These are phyloP conservation scores for Bombus picipes DNA, from an alignment of 1,140 invertebrate species.

Conservation along the genomic window DNA sequence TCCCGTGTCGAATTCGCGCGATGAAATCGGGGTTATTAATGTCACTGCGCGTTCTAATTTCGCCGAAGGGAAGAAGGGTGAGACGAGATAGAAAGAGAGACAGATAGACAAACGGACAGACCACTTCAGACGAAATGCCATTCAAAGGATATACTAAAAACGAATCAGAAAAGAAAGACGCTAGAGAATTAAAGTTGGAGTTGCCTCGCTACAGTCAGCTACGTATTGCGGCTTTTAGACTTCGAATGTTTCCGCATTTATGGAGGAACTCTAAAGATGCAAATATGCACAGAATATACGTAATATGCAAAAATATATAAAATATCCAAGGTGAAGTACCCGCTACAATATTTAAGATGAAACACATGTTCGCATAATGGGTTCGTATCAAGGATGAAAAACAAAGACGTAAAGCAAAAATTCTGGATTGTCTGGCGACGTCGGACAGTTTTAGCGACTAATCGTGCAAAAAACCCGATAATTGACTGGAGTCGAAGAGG, in stretches of 20 bases:
- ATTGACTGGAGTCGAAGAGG: background rate
- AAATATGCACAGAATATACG: no score
- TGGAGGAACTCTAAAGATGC: no score
- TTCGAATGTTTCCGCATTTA: no score
- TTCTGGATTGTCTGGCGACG: background rate
- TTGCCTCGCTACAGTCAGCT: background rate
- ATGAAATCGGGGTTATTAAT: constrained; percentile 65
- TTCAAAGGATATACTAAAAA: background rate
- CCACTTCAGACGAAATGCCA: constrained; percentile 3
- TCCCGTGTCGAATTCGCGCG: constrained; percentile 55
- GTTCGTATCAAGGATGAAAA: background rate
- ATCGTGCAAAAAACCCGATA: background rate
- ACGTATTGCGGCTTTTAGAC: no score
- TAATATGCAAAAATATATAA: no score
- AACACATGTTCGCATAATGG: no score
- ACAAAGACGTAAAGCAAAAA: no score
- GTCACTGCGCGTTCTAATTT: constrained; percentile 58
- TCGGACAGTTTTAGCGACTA: background rate
- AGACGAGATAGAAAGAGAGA: background rate
- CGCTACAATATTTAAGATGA: no score
- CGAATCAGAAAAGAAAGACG: background rate
- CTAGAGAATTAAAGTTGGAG: background rate
- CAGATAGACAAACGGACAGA: no score
- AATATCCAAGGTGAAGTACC: no score
- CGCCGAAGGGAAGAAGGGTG: background rate